Conservation (phyloP, 2,797 vertebrate genomes). For the Prunella strophiata region DNA sequence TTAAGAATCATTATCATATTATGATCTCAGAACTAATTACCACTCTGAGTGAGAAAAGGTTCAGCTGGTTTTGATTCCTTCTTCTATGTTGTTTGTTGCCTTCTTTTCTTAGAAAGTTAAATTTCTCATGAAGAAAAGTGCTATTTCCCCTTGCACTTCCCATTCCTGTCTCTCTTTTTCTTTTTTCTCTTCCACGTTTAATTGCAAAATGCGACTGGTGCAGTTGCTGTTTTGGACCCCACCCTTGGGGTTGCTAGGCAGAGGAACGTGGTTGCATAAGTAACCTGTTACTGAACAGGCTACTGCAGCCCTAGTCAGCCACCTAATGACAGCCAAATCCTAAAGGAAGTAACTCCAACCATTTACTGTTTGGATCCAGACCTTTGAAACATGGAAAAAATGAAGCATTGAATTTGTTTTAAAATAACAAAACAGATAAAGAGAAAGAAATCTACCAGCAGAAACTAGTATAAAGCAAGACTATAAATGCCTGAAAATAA, state of each 20-base stretch:
- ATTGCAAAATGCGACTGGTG: not conserved
- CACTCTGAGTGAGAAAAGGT: not conserved
- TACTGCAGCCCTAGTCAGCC: slow-evolving; percentile 9
- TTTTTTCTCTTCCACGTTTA: not conserved
- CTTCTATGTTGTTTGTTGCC: not conserved
- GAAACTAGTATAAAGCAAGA: not conserved
- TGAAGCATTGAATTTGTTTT: not conserved
- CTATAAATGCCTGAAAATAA: not conserved
- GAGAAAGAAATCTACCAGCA: not conserved
- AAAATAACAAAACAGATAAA: not conserved
- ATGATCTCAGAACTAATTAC: slow-evolving; percentile 34
- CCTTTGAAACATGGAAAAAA: not conserved
- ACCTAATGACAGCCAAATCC: not conserved
- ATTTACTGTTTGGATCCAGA: slow-evolving; percentile 3
- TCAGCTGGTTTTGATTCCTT: not conserved
- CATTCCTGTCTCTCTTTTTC: not conserved
- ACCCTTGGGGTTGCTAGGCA: slow-evolving; percentile 67
- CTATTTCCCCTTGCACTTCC: not conserved
- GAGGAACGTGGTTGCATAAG: slow-evolving; percentile 47
- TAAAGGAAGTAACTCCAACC: slow-evolving; percentile 8
- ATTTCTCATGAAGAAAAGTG: not conserved
- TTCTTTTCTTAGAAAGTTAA: not conserved
- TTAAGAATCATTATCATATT: slow-evolving; percentile 26
- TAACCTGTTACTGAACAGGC: slow-evolving; percentile 55
- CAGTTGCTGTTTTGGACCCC: slow-evolving; percentile 62